Base-by-base conservation (phyloP, 2,113 vertebrate genomes). In the Centropus bengalensis region DNA sequence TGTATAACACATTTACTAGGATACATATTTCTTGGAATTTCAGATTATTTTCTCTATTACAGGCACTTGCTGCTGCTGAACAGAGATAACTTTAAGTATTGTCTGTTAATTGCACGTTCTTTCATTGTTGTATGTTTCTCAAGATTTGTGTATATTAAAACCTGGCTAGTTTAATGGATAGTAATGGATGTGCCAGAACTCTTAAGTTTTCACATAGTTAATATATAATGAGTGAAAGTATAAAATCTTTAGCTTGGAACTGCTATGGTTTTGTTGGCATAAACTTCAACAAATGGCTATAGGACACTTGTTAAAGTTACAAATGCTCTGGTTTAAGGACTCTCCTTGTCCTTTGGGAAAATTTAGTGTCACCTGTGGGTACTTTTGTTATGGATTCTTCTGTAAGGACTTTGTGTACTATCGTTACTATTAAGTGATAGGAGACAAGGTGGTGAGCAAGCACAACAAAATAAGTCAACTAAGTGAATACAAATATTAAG, bases 1-100 rank as follows among this genome's bases (percentile, higher is more conserved):
- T 9, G 19, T 96, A 76, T 96, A 95, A 93, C 64, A 90, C 19
- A 7, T 96, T 97, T 97, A 45, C 76, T 86, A 80, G 89, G 86
- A 83, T 94, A 79, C 85, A 96, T 97, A 97, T 97, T 95, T 90
- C 52, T 85, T 95, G 79, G 76, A 96, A 89, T 95, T 97, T 73
- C 24, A 90, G 84, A 19, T 13, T 86, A 62, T 66, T 95, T 88
- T 45, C 28, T 76, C 59, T 94, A 12, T 97, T 96, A 95, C 56
- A 97, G 87, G 45, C 83, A 84, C 60, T 96, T 94, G 78, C 73
- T 96, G 42, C 95, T 97, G 86, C 93, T 83, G 66, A 93, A 73
- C 73, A 91, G 90, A 97, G 86, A 97, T 97, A 96, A 97, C 82
- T 92, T 78, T 73, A 93, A 92, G 77, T 84, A 67, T 86, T 80